These are phyloP conservation scores for Lepidurus arcticus DNA, from an alignment of 1,140 invertebrate species.

Conservation along the genomic window DNA sequence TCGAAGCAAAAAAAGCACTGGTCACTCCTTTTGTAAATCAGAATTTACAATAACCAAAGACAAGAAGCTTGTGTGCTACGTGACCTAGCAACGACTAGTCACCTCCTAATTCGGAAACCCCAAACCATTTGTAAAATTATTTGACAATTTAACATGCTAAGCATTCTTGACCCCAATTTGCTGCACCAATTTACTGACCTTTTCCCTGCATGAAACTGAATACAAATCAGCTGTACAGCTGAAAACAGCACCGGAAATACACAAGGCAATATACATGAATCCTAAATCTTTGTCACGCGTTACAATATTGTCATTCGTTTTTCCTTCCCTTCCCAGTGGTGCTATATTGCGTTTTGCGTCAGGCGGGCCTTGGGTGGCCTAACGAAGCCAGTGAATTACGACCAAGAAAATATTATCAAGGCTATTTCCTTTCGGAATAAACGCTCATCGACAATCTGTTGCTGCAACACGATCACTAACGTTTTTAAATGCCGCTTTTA, in stretches of 20 bases:
- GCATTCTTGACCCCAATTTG: background rate
- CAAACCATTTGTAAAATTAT: background rate
- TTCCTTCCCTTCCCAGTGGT: background rate
- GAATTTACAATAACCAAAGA: background rate
- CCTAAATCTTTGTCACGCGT: background rate
- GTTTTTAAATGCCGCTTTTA: background rate
- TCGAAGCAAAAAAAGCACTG: background rate
- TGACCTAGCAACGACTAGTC: conserved; percentile 12
- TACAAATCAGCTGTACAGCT: background rate
- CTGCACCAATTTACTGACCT: background rate
- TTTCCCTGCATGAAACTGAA: background rate
- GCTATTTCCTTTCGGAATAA: background rate
- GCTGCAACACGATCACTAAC: conserved; percentile 2
- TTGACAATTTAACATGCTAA: no score
- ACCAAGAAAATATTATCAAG: background rate
- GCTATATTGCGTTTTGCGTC: background rate
- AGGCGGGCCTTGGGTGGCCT: background rate
- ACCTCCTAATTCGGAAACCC: background rate
- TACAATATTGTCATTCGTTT: background rate
- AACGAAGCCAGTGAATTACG: background rate
- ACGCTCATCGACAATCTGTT: background rate
- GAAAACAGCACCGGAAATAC: background rate
- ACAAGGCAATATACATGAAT: background rate
- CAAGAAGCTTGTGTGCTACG: background rate
- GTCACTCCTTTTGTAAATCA: background rate